Percentiles rank a stretch among this genome's conserved stretches.
These are phyloP conservation scores for Ondatra zibethicus DNA, from an alignment of 2,113 vertebrate species.

Conservation along the genomic window DNA sequence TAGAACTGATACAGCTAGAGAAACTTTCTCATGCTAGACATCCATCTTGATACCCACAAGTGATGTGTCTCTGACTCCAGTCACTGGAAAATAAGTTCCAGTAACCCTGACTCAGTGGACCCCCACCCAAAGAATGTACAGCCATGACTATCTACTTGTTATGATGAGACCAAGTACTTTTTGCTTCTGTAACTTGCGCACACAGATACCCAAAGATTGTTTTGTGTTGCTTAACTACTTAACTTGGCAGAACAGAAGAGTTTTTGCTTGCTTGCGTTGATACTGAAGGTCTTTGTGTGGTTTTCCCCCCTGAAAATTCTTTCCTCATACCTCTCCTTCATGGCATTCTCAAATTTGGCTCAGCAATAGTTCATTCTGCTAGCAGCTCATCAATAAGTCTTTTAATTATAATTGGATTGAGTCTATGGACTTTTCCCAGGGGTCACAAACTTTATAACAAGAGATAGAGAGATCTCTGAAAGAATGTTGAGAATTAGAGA, in stretches of 20 bases:
- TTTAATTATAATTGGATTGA: neutral
- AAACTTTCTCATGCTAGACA: neutral
- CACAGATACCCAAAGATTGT: neutral
- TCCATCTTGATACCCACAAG: neutral
- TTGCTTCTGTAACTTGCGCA: neutral
- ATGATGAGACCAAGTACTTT: neutral
- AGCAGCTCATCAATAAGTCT: neutral
- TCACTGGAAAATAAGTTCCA: neutral
- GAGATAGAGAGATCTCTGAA: neutral
- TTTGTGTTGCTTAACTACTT: neutral
- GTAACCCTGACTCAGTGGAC: neutral
- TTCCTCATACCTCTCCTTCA: neutral
- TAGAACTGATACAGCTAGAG: neutral
- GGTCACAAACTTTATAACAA: neutral
- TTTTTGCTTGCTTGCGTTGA: neutral
- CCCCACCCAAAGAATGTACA: neutral
- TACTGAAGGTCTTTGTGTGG: neutral
- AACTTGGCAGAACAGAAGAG: neutral
- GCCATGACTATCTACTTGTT: neutral
- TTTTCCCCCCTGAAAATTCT: neutral
- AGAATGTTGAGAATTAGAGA: neutral
- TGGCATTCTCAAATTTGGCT: neutral
- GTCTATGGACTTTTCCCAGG: neutral
- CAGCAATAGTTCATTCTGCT: neutral
- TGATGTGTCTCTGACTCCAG: neutral